Percentiles rank a stretch among this genome's conserved stretches.
phyloP scores from a whole-genome alignment of 2,113 vertebrate genomes.

The Triplophysa rosa region DNA sequence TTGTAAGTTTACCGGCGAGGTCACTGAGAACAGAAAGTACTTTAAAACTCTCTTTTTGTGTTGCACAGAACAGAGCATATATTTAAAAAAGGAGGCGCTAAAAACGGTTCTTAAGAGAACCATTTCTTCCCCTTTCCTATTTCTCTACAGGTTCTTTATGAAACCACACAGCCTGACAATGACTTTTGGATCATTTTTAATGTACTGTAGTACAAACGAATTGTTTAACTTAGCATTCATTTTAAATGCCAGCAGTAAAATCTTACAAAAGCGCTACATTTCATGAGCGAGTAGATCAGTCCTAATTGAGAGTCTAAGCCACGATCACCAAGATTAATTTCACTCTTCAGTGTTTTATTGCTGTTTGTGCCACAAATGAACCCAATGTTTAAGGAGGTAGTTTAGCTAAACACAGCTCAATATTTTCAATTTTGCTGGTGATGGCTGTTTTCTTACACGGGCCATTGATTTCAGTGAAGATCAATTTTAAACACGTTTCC shows the following conservation, averaged over 20 bases:
- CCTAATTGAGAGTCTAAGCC: conserved; percentile 8
- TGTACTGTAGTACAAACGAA: too few species aligned
- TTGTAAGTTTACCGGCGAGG: too few species aligned
- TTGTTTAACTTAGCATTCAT: background rate
- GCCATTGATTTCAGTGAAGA: conserved; percentile 10
- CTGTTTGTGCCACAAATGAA: conserved; percentile 24
- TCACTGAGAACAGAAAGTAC: too few species aligned
- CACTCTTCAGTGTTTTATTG: conserved; percentile 8
- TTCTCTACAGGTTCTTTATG: too few species aligned
- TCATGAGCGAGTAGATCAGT: background rate
- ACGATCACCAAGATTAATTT: conserved; percentile 9
- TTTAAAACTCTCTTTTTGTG: too few species aligned
- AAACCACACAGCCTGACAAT: too few species aligned
- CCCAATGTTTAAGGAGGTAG: conserved; percentile 18
- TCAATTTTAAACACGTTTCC: conserved; percentile 29
- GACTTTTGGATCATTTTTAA: too few species aligned
- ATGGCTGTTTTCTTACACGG: conserved; percentile 21
- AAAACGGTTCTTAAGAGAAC: too few species aligned
- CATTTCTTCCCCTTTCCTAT: too few species aligned
- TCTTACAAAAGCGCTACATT: background rate
- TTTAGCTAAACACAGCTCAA: conserved; percentile 36
- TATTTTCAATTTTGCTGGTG: conserved; percentile 23
- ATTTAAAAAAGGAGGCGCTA: too few species aligned
- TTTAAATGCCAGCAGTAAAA: background rate
- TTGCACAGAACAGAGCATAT: too few species aligned